Evolutionary conservation across 35 echinoderm and acorn worm species (phyloP), one percentile per base, ranked within the genome.

Genomic region (Diadema setosum): DNA sequence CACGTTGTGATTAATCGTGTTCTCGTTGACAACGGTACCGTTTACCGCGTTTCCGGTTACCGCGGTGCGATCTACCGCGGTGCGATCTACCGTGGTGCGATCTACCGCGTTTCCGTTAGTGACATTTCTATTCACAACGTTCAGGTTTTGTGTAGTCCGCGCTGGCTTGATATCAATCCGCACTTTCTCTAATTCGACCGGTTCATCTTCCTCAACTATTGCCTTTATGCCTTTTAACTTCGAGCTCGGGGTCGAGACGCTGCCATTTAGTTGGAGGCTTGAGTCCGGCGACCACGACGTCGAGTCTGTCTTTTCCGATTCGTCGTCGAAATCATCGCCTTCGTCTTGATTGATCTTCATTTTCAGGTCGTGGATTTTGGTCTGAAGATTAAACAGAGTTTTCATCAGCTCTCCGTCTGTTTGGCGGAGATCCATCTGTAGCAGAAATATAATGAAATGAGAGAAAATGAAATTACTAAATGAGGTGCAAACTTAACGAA

Each of bases 321-420:
- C 73, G n/a, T 78, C 73, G 36, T 78, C 73, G 37, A 41, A 33
- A 21, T 78, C 73, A 41, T 78, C 73, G 73, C 9, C 40, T 39
- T 78, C 73, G 40, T 78, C 73, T 39, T 39, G 73, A 41, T 78
- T 78, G 17, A 78, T 39, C 37, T 78, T 78, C 11, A 24, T 78
- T 41, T 78, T 78, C 34, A 78, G 73, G 25, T 78, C 73, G n/a
- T 41, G 73, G 33, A 78, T 78, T 41, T 78, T 78, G 11, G 73
- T 17, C 44, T 78, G 73, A 9, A 78, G 3, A 1, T 26, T 78
- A n/a, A 78, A 42, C 14, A 78, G 30, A 44, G 73, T 42, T 9
- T 41, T 34, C 20, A 36, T 78, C 1, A 78, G 73, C 11, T 78
- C 73, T 41, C 44, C 34, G 24, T 78, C 73, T 44, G 73, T 78